These are phyloP conservation scores for Sebastes aleutianus DNA, from an alignment of 2,797 vertebrate genomes.

Conservation along the genomic window DNA sequence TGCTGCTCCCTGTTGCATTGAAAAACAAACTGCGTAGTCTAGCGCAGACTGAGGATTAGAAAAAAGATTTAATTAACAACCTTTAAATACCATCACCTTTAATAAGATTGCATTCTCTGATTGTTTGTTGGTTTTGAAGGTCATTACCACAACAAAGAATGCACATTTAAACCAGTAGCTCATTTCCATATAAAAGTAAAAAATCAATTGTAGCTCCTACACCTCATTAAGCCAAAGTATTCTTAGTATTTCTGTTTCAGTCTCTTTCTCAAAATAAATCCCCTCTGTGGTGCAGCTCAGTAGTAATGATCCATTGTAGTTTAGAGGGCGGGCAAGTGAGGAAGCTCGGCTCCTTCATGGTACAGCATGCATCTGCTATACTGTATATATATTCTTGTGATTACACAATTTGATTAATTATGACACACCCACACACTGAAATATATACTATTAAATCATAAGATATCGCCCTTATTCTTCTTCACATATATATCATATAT, in stretches of 20 bases:
- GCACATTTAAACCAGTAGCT: conserved; percentile 50
- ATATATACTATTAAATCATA: not conserved
- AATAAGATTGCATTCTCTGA: conserved; percentile 33
- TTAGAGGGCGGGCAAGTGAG: not conserved
- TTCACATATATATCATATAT: not conserved
- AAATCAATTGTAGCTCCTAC: conserved; percentile 43
- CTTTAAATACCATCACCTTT: conserved; percentile 55
- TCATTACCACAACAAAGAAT: conserved; percentile 73
- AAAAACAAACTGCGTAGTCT: not conserved
- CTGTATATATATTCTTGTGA: not conserved
- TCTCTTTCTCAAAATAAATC: conserved; percentile 49
- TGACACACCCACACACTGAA: not conserved
- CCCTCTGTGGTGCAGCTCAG: conserved; percentile 26
- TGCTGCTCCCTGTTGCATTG: conserved; percentile 12
- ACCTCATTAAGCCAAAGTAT: conserved; percentile 71
- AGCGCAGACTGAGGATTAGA: conserved; percentile 9
- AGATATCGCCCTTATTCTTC: not conserved
- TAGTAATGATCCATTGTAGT: conserved; percentile 35
- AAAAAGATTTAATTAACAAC: conserved; percentile 41
- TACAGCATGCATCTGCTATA: not conserved
- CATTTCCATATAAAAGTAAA: conserved; percentile 79
- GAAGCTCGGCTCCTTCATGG: not conserved
- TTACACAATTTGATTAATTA: conserved; percentile 3
- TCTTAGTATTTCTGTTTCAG: conserved; percentile 38
- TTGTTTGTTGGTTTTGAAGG: conserved; percentile 66